Conservation (phyloP, 2,888 invertebrate genomes). For the Charanyca ferruginea region DNA sequence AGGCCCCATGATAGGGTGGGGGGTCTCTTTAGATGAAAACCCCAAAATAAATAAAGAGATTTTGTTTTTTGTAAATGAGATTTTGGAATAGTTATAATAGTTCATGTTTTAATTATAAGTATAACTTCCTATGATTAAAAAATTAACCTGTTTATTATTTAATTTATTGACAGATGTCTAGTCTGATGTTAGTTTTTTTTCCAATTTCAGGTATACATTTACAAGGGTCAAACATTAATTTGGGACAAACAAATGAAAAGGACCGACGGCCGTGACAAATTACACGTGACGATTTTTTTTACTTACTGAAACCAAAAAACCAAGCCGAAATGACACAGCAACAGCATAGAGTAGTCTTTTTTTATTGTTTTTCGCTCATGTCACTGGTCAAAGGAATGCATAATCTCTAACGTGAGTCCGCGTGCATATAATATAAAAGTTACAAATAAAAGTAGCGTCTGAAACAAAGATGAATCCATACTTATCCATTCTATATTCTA, state of each 20-base stretch:
- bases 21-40: too few species aligned
- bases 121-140: too few species aligned
- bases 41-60: too few species aligned
- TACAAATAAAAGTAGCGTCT: background rate
- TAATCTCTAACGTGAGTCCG: constrained; percentile 10
- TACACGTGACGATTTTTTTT: constrained; percentile 26
- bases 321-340: constrained; percentile 14
- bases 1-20: too few species aligned
- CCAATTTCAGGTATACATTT: background rate
- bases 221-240: constrained; percentile 6
- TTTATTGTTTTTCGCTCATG: constrained; percentile 5
- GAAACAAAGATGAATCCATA: background rate
- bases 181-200: background rate
- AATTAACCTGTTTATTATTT: too few species aligned
- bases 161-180: background rate
- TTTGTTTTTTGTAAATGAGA: too few species aligned
- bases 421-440: background rate
- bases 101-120: too few species aligned
- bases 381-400: constrained; percentile 19
- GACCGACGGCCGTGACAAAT: constrained; percentile 44
- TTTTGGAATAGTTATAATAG: too few species aligned
- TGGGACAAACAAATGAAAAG: constrained; percentile 13
- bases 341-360: background rate
- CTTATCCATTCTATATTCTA: too few species aligned
- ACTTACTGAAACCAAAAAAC: constrained; percentile 28